phyloP scores from a whole-genome alignment of 2,888 invertebrate genomes.

The Eumacrocentrus americanus region DNA sequence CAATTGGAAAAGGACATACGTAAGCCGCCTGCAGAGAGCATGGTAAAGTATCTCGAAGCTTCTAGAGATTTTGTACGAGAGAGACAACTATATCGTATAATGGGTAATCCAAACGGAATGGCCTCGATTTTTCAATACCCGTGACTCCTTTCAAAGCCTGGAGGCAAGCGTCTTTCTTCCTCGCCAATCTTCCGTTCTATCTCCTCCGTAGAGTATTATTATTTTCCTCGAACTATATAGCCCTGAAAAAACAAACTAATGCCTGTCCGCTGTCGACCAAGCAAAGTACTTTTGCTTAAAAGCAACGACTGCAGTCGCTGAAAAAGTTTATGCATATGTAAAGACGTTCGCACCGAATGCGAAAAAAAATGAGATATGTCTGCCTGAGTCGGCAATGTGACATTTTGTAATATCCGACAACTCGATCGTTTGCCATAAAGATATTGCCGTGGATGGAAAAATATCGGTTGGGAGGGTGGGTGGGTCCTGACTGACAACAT shows the following conservation, averaged over 20 bases:
- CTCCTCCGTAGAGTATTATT: background rate
- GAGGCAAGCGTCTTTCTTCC: slow-evolving; percentile 7
- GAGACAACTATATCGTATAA: slow-evolving; percentile 21
- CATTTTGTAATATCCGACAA: no score
- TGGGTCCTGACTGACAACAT: no score
- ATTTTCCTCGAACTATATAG: no score
- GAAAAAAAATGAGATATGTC: background rate
- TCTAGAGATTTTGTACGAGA: slow-evolving; percentile 7
- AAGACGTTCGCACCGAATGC: background rate
- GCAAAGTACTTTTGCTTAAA: background rate
- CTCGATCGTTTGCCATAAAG: no score
- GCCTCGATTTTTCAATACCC: slow-evolving; percentile 24
- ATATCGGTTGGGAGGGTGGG: no score
- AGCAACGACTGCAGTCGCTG: background rate
- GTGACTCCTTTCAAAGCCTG: slow-evolving; percentile 7
- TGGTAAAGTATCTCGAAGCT: slow-evolving; percentile 16
- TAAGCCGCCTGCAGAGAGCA: slow-evolving; percentile 16
- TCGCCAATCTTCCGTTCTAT: background rate
- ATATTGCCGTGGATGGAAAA: background rate
- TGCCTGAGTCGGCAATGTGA: background rate
- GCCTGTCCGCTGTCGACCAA: background rate
- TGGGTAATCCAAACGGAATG: slow-evolving; percentile 25
- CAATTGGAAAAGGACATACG: slow-evolving; percentile 1
- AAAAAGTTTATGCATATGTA: no score
- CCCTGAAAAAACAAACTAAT: background rate